Base-by-base conservation (phyloP, 2,797 vertebrate species). In the Alosa sapidissima region DNA sequence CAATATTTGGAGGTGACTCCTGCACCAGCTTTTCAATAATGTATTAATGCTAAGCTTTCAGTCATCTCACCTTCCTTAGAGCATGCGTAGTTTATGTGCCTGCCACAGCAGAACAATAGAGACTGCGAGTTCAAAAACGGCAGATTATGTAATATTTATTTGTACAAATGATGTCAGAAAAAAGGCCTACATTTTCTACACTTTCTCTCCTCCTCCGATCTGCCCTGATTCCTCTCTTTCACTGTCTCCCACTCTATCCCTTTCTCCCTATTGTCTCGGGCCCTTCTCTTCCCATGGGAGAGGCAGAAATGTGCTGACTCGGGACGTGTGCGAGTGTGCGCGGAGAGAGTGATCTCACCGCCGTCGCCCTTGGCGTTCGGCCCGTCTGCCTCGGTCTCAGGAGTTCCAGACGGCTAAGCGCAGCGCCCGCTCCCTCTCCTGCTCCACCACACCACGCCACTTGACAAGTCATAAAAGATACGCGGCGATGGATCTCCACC, bases 291-390 rank as follows among this genome's bases (percentile, higher is more conserved):
- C 85, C 85, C 52, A 86, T 90, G 86, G 88, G 90, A 86, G 87
- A 87, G 83, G 83, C 14, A 90, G 83, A 93, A 95, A 95, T 94
- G 92, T 94, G 94, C 94, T 93, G 94, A 95, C 83, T 89, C 87
- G 55, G 90, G 86, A 82, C 2, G 13, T 49, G 47, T 55, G 19
- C 16, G 3, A 55, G 54, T 55, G 54, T 47, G 36, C 41, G 47
- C 45, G 83, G 81, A 81, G 83, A 81, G 83, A 87, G 72, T 86
- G 86, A 87, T 85, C 82, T 89, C 85, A 88, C 55, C 47, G 81
- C 84, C 21, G 62, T 68, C 51, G 47, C 72, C 83, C 88, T 86
- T 85, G 84, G 84, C 65, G 24, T 85, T 62, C 55, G 47, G 84
- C 52, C 87, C 33, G n/a, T 81, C 60, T 87, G 47, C 81, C 81